These are phyloP conservation scores for Champsocephalus gunnari DNA, from an alignment of 2,797 vertebrate species.

Conservation along the genomic window DNA sequence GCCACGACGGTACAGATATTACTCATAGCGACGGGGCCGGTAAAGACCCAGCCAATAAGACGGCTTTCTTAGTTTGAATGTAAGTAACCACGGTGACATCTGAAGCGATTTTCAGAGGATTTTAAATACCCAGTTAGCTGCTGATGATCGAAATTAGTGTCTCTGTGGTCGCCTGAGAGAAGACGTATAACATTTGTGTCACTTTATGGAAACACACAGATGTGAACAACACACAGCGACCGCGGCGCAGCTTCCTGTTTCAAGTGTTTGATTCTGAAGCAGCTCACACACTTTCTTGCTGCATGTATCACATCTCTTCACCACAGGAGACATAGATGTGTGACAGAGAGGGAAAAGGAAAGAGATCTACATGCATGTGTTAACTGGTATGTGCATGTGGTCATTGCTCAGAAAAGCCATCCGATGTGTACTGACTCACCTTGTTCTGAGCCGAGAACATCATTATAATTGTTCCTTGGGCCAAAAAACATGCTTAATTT, in stretches of 20 bases:
- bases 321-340: neutral
- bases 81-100: neutral
- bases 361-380: neutral
- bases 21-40: neutral
- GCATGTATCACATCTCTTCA: conserved; percentile 2
- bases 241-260: conserved; percentile 67
- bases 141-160: conserved; percentile 13
- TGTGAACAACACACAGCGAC: neutral
- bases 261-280: conserved; percentile 39
- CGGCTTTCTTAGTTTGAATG: neutral
- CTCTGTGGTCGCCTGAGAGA: conserved; percentile 21
- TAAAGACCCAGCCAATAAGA: neutral
- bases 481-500: no score
- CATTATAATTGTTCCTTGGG: no score
- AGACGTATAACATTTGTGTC: conserved; percentile 19
- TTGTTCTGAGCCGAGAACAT: neutral
- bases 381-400: neutral
- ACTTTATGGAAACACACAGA: conserved; percentile 41
- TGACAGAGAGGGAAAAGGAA: neutral
- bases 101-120: neutral
- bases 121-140: conserved; percentile 22
- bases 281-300: neutral
- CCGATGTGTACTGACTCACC: conserved; percentile 4
- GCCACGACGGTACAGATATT: conserved; percentile 5
- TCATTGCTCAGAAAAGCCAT: neutral